A percentile compares a stretch with the other conserved stretches of the same genome.
These are phyloP conservation scores for Pseudonaja textilis DNA, from an alignment of 2,113 vertebrate genomes.

Conservation along the genomic window DNA sequence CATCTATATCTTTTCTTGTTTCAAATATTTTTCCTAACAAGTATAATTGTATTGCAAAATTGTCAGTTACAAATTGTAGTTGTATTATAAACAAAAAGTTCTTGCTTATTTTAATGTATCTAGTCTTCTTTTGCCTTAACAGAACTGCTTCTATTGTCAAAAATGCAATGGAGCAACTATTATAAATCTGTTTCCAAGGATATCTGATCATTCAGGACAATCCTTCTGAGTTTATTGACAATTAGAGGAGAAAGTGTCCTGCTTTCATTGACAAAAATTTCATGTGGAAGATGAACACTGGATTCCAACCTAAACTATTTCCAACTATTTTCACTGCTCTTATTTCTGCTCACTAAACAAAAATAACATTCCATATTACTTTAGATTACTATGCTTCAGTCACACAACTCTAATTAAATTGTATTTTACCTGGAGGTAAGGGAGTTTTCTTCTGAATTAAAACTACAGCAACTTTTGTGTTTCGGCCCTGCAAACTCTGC, in stretches of 20 bases:
- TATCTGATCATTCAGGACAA: background rate
- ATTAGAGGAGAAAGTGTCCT: background rate
- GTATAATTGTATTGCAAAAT: background rate
- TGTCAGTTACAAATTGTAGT: background rate
- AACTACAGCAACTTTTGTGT: conserved; percentile 97
- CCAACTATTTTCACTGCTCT: background rate
- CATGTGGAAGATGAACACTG: background rate
- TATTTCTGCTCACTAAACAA: background rate
- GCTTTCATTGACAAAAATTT: background rate
- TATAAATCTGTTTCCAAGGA: background rate
- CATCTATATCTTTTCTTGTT: background rate
- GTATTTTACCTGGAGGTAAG: conserved; percentile 86
- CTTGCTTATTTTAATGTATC: background rate
- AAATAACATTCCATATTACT: background rate
- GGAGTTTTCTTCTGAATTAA: conserved; percentile 98
- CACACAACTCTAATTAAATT: background rate
- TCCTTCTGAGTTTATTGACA: background rate
- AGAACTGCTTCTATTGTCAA: background rate
- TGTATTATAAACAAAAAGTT: background rate
- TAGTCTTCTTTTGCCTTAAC: background rate
- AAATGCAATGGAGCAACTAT: background rate
- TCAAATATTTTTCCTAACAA: background rate
- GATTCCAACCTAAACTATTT: background rate
- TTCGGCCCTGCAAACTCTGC: conserved; percentile 95
- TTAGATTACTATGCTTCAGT: background rate